Conservation (phyloP, 2,113 vertebrate species). For the Tympanuchus pallidicinctus region DNA sequence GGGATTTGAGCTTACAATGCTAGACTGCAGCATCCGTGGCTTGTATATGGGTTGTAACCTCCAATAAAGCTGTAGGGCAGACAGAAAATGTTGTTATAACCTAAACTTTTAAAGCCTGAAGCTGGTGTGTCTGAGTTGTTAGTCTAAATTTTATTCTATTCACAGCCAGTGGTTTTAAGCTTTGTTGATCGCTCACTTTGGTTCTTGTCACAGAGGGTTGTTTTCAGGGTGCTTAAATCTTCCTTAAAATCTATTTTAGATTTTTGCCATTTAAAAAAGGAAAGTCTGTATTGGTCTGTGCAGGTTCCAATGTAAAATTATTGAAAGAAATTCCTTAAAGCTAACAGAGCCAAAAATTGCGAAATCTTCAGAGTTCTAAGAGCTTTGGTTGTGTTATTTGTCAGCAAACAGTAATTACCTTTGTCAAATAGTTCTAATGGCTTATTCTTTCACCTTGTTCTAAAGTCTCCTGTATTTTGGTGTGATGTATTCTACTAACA, state of each 20-base stretch:
- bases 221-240: neutral
- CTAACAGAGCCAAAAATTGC: neutral
- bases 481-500: neutral
- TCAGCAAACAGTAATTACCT: neutral
- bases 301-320: neutral
- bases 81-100: neutral
- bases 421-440: neutral
- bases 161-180: neutral
- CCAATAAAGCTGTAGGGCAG: neutral
- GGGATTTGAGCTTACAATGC: neutral
- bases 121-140: neutral
- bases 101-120: neutral
- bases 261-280: neutral
- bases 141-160: neutral
- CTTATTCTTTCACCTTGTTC: neutral
- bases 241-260: neutral
- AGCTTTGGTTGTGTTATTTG: neutral
- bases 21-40: neutral
- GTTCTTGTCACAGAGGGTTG: neutral
- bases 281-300: neutral
- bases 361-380: neutral
- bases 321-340: neutral
- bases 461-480: neutral
- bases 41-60: neutral
- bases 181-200: neutral